phyloP scores from a whole-genome alignment of 2,113 vertebrate species.

The Dipodomys stephensi region DNA sequence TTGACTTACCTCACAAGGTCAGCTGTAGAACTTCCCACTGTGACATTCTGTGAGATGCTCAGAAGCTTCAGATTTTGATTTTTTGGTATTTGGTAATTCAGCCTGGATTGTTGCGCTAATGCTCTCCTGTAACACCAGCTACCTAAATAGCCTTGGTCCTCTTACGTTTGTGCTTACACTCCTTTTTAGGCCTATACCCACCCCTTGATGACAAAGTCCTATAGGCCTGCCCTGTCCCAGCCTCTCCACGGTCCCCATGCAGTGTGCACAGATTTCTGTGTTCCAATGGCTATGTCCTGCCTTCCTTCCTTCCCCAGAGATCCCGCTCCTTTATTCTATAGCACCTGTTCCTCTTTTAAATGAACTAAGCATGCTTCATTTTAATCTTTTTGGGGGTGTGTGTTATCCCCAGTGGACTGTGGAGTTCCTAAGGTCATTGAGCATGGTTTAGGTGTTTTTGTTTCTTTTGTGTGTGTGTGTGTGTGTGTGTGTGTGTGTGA shows the following conservation, averaged over 20 bases:
- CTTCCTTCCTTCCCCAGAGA: too few relatives aligned
- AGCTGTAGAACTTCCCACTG: background rate
- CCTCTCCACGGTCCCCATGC: fast-evolving
- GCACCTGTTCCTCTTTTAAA: background rate
- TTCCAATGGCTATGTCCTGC: background rate
- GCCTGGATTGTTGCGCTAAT: background rate
- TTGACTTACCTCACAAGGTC: background rate
- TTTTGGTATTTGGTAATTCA: background rate
- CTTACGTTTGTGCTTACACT: background rate
- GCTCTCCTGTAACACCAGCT: background rate
- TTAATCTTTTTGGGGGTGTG: slow-evolving; percentile 33
- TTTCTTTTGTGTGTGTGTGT: too few relatives aligned
- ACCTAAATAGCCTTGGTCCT: fast-evolving
- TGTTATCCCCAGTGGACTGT: slow-evolving; percentile 7
- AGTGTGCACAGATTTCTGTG: fast-evolving
- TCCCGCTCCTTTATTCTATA: background rate
- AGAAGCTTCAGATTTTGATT: background rate
- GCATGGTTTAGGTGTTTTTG: too few relatives aligned
- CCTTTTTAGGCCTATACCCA: background rate
- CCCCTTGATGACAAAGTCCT: background rate
- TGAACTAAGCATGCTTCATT: background rate
- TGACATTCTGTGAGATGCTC: too few relatives aligned
- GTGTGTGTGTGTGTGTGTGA: too few relatives aligned
- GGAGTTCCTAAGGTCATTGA: background rate
- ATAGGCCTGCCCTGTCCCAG: background rate